These are phyloP conservation scores for Cyclina sinensis DNA, from an alignment of 1,140 invertebrate species.

Conservation along the genomic window DNA sequence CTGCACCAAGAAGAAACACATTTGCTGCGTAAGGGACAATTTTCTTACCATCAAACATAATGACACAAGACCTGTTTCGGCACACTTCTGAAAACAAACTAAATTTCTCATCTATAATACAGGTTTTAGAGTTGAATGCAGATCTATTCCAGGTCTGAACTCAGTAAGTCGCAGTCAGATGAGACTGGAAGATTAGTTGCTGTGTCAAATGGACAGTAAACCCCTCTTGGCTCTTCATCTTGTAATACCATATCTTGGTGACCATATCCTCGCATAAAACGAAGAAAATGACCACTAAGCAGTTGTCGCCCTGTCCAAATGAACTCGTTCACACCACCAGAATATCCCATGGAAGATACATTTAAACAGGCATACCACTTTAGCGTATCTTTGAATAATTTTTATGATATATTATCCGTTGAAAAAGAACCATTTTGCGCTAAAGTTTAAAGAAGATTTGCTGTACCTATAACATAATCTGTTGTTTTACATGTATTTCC, in stretches of 20 bases:
- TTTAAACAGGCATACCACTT: neutral
- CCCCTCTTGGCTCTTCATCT: neutral
- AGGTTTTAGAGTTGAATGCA: neutral
- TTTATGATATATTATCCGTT: neutral
- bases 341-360: neutral
- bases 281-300: slow-evolving; percentile 32
- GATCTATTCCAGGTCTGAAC: neutral
- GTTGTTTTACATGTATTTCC: too few species aligned
- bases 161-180: neutral
- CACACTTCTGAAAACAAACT: neutral
- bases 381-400: slow-evolving; percentile 13
- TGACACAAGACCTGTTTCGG: neutral
- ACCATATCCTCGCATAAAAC: slow-evolving; percentile 34
- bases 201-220: neutral
- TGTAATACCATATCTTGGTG: slow-evolving; percentile 13
- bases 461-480: too few species aligned
- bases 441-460: neutral
- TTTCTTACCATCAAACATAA: slow-evolving; percentile 49
- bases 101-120: neutral
- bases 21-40: slow-evolving; percentile 17
- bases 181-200: neutral
- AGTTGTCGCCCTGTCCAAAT: slow-evolving; percentile 3
- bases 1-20: neutral
- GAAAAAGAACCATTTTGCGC: neutral
- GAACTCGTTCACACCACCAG: neutral